A percentile compares a stretch with the other conserved stretches of the same genome.
phyloP scores from a whole-genome alignment of 2,797 vertebrate species.

The Nannoperca australis region DNA sequence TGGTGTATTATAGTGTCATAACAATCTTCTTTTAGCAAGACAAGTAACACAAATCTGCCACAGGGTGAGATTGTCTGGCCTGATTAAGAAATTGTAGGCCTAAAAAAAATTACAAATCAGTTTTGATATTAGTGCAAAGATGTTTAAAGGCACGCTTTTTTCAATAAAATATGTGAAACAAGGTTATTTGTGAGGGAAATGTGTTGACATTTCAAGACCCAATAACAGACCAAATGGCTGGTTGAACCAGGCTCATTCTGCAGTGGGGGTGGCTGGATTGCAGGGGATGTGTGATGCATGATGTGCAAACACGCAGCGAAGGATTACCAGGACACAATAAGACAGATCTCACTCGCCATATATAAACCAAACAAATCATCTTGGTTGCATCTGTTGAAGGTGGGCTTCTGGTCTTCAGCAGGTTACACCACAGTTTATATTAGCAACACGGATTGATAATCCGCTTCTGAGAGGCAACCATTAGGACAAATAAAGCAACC shows the following conservation, averaged over 20 bases:
- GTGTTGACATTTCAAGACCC: neutral
- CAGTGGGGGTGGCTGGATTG: slow-evolving; percentile 25
- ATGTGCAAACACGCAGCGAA: slow-evolving; percentile 23
- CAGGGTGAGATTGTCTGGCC: neutral
- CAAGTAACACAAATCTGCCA: neutral
- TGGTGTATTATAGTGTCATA: too few relatives aligned
- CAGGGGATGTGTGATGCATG: slow-evolving; percentile 17
- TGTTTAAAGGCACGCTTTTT: neutral
- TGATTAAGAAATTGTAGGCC: neutral
- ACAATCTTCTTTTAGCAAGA: neutral
- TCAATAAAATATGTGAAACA: neutral
- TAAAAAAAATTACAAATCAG: neutral
- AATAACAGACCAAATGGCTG: neutral
- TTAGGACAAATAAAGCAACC: slow-evolving; percentile 33
- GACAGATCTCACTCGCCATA: slow-evolving; percentile 1
- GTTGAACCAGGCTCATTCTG: neutral
- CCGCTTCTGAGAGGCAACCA: slow-evolving; percentile 2
- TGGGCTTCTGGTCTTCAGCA: neutral
- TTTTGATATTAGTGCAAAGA: neutral
- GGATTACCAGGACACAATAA: neutral
- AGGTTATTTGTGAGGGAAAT: neutral
- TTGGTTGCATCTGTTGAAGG: neutral
- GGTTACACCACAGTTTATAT: slow-evolving; percentile 10
- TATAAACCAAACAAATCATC: neutral
- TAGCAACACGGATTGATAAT: slow-evolving; percentile 35